Evolutionary conservation across 2,113 vertebrate species (phyloP).

Genomic region (Brachyhypopomus occidentalis): DNA sequence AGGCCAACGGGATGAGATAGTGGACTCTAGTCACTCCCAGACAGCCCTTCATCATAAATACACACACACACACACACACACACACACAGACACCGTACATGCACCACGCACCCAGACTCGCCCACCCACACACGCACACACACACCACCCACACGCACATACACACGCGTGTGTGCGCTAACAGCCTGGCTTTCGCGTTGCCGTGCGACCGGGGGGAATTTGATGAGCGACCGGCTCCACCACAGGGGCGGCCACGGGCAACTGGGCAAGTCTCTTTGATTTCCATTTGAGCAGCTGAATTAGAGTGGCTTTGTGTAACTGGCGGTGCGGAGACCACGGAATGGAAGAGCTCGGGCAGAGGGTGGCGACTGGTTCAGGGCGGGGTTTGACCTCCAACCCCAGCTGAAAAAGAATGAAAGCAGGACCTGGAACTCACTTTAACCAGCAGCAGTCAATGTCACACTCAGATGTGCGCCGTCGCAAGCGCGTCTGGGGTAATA

Average conservation of each 20-base stretch:
- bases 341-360: conserved; percentile 23
- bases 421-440: not conserved
- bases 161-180: not conserved
- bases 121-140: conserved; percentile 33
- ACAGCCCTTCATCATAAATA: conserved; percentile 6
- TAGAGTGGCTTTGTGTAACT: conserved; percentile 33
- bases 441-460: not conserved
- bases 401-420: not conserved
- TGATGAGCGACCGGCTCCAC: conserved; percentile 45
- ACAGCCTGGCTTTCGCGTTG: conserved; percentile 42
- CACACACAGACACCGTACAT: conserved; percentile 16
- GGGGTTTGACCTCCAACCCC: not conserved
- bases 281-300: conserved; percentile 48
- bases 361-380: not conserved
- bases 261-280: conserved; percentile 54
- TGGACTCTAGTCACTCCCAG: conserved; percentile 40
- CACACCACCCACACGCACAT: not conserved
- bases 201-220: conserved; percentile 20
- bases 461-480: not conserved
- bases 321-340: conserved; percentile 16
- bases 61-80: conserved; percentile 36
- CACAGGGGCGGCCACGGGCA: conserved; percentile 42
- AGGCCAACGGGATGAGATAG: conserved; percentile 40
- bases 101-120: not conserved
- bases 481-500: not conserved